Evolutionary conservation across 1,140 invertebrate genomes (phyloP).

Genomic region (Megalonaias nervosa): DNA sequence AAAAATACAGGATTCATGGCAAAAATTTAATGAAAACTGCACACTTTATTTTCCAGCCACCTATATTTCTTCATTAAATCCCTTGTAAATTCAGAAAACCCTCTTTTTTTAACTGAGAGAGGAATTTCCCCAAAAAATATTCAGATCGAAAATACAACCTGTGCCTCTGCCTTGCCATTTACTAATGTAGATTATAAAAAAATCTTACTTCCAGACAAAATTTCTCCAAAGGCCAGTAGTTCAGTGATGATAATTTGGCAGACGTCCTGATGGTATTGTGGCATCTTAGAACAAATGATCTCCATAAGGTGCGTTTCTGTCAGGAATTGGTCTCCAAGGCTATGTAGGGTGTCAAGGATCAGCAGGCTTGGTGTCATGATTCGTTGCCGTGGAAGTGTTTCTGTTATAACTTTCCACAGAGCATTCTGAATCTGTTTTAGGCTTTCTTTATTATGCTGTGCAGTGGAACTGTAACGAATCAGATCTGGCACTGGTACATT

Average conservation of each 20-base stretch:
- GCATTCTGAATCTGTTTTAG: neutral
- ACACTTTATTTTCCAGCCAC: no score
- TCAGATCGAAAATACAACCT: no score
- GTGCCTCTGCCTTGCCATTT: neutral
- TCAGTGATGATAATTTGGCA: slow-evolving; percentile 25
- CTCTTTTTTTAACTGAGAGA: no score
- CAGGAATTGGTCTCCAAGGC: slow-evolving; percentile 7
- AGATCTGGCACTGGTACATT: slow-evolving; percentile 34
- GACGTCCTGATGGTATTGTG: slow-evolving; percentile 20
- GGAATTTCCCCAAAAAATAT: no score
- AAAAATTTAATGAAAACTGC: no score
- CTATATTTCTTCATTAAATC: no score
- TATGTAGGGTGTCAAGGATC: slow-evolving; percentile 14
- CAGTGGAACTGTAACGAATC: neutral
- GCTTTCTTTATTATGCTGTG: neutral
- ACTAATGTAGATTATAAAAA: neutral
- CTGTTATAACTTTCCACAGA: slow-evolving; percentile 28
- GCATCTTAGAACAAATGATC: slow-evolving; percentile 21
- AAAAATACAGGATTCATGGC: no score
- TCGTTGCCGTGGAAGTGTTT: slow-evolving; percentile 22
- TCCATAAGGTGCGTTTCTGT: slow-evolving; percentile 16
- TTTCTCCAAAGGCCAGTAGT: slow-evolving; percentile 23
- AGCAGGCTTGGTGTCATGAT: slow-evolving; percentile 20
- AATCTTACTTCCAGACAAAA: slow-evolving; percentile 26
- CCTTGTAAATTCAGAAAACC: no score